Percentiles rank a stretch among this genome's conserved stretches.
These are phyloP conservation scores for Hemiscyllium ocellatum DNA, from an alignment of 2,113 vertebrate species.

Conservation along the genomic window DNA sequence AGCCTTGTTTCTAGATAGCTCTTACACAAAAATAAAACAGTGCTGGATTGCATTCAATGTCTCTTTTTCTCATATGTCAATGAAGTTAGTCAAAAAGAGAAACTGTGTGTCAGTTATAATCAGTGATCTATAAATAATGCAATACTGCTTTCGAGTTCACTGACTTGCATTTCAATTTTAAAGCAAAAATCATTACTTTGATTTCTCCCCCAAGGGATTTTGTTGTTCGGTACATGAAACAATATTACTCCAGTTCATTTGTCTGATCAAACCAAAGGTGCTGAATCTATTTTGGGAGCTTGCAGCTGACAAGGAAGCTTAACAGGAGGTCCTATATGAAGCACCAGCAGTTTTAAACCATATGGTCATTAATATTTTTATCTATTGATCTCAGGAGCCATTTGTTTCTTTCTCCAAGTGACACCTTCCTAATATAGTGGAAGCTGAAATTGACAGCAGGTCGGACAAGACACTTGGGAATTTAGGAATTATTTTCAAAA, in stretches of 20 bases:
- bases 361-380: neutral
- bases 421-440: neutral
- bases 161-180: constrained; percentile 5
- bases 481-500: neutral
- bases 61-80: neutral
- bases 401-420: too few relatives aligned
- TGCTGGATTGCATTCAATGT: neutral
- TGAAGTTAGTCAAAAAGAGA: neutral
- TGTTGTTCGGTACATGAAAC: neutral
- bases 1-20: neutral
- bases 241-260: neutral
- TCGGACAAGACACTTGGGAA: neutral
- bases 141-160: neutral
- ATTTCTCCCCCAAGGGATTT: neutral
- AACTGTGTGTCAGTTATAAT: neutral
- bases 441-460: neutral
- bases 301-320: neutral
- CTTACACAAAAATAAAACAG: neutral
- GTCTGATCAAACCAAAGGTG: neutral
- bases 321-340: neutral
- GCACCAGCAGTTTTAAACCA: neutral
- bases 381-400: neutral
- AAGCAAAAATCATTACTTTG: neutral
- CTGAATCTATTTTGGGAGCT: neutral
- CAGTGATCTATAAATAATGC: constrained; percentile 6